Evolutionary conservation across 1,140 invertebrate genomes (phyloP).

Genomic region (Anthonomus grandis): DNA sequence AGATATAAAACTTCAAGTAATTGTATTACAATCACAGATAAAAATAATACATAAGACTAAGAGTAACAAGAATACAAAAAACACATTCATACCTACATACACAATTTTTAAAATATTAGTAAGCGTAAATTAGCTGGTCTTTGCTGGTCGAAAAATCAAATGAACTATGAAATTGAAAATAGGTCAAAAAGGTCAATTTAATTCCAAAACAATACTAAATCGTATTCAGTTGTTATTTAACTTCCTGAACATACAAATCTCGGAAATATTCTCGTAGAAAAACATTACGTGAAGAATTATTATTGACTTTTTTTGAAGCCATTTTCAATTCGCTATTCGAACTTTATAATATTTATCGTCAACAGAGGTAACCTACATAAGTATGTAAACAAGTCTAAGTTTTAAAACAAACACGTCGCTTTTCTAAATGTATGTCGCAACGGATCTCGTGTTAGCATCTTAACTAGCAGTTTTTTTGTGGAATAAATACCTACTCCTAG

Average conservation of each 20-base stretch:
- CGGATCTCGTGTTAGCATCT: neutral
- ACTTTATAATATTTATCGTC: neutral
- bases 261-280: no score
- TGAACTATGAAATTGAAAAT: no score
- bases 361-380: neutral
- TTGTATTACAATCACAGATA: constrained; percentile 16
- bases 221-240: no score
- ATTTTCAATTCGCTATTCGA: neutral
- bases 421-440: neutral
- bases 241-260: no score
- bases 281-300: no score
- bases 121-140: constrained; percentile 20
- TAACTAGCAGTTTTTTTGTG: no score
- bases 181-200: no score
- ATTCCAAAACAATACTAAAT: no score
- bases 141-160: no score
- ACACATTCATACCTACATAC: constrained; percentile 13
- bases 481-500: no score
- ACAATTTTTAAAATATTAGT: constrained; percentile 17
- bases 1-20: neutral
- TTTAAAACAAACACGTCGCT: neutral
- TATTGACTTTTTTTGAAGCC: neutral
- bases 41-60: constrained; percentile 23
- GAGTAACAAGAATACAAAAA: constrained; percentile 17
- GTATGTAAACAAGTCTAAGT: neutral